Evolutionary conservation across 1,140 invertebrate genomes (phyloP).

Genomic region (Plodia interpunctella): DNA sequence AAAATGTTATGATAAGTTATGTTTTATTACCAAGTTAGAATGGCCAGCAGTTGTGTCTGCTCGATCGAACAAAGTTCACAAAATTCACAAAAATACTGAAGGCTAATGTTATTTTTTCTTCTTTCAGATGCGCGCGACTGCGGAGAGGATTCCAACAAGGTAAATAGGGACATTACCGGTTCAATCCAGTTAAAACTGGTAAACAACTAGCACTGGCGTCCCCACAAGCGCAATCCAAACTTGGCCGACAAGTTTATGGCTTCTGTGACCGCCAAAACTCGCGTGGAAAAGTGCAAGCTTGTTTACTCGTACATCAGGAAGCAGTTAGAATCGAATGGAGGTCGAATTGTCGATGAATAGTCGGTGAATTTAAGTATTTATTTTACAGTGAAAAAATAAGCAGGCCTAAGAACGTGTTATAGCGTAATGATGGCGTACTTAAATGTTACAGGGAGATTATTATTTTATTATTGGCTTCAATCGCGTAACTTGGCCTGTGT

Average conservation of each 20-base stretch:
- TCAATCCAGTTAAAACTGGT: constrained; percentile 42
- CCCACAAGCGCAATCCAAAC: constrained; percentile 59
- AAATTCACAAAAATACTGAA: neutral
- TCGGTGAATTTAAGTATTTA: no score
- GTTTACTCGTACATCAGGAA: constrained; percentile 70
- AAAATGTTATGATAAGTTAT: no score
- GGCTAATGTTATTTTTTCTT: constrained; percentile 24
- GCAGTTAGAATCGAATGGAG: neutral
- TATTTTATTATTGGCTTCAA: no score
- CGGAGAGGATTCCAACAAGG: constrained; percentile 52
- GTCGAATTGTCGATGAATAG: neutral
- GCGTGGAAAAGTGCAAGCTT: constrained; percentile 71
- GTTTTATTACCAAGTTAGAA: no score
- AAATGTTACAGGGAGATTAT: no score
- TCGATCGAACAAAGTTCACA: no score
- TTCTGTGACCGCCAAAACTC: constrained; percentile 67
- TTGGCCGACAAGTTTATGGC: constrained; percentile 65
- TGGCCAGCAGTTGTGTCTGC: no score
- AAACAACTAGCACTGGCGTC: constrained; percentile 44
- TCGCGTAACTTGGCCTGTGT: no score
- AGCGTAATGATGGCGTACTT: no score
- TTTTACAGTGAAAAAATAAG: no score
- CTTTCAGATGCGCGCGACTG: constrained; percentile 63
- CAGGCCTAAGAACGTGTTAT: no score
- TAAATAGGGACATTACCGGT: constrained; percentile 39